A percentile compares a stretch with the other conserved stretches of the same genome.
Conservation (phyloP, 2,888 invertebrate species). For the Lasioglossum figueresi region DNA sequence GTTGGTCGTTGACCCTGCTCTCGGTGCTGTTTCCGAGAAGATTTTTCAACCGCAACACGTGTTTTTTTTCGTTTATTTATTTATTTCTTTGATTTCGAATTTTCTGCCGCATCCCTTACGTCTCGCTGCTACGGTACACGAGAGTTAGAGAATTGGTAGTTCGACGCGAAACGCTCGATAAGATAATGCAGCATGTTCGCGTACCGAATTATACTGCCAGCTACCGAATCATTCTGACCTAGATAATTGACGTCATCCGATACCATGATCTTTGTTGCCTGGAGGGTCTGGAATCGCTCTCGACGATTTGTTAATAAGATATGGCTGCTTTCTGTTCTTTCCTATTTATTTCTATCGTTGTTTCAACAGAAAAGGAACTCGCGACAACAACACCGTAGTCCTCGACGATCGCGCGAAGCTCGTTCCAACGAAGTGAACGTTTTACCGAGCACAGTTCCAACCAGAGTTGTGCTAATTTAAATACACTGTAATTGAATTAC, state of each 20-base stretch:
- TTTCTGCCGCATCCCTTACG: not conserved
- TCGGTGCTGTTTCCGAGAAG: constrained; percentile 68
- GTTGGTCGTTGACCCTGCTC: constrained; percentile 79
- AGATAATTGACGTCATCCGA: constrained; percentile 65
- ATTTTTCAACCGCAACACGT: constrained; percentile 53
- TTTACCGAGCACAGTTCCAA: not conserved
- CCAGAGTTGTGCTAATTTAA: no score
- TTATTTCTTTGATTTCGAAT: not conserved
- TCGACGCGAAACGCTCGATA: constrained; percentile 62
- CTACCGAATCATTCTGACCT: constrained; percentile 81
- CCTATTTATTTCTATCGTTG: not conserved
- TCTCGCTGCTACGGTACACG: not conserved
- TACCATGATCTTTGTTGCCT: constrained; percentile 51
- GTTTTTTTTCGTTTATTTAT: not conserved
- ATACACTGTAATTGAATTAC: no score
- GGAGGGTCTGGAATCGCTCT: constrained; percentile 41
- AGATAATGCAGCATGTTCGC: constrained; percentile 58
- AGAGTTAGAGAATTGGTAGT: not conserved
- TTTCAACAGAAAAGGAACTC: not conserved
- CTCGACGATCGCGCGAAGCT: not conserved
- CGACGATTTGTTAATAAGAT: not conserved
- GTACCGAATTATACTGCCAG: constrained; percentile 73
- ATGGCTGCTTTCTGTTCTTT: not conserved
- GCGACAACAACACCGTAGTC: not conserved
- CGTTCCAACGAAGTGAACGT: not conserved